phyloP scores from a whole-genome alignment of 2,797 vertebrate genomes.

The Helarctos malayanus region DNA sequence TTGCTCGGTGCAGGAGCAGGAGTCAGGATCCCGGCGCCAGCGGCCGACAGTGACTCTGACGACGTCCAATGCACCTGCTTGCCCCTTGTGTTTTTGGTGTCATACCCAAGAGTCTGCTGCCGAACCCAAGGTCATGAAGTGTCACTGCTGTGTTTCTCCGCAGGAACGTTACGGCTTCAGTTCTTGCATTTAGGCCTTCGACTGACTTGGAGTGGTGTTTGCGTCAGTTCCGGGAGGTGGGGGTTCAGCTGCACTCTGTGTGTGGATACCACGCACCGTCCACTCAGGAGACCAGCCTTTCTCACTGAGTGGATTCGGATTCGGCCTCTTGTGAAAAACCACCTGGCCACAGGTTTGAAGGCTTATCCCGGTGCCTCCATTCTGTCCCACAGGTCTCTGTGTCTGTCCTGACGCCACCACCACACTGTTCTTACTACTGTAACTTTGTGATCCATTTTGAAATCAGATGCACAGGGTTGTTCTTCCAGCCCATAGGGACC shows the following conservation, averaged over 20 bases:
- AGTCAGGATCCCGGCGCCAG: background rate
- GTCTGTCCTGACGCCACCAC: background rate
- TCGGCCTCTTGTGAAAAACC: background rate
- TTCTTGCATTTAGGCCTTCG: background rate
- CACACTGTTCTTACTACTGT: background rate
- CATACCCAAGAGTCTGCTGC: background rate
- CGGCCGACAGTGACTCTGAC: rapidly evolving
- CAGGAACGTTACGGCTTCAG: background rate
- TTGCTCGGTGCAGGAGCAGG: rapidly evolving
- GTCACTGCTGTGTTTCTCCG: background rate
- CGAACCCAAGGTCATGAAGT: background rate
- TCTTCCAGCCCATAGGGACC: background rate
- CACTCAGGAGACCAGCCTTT: background rate
- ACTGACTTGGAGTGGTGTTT: rapidly evolving
- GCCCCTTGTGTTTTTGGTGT: background rate
- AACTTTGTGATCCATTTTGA: background rate
- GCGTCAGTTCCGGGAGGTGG: background rate
- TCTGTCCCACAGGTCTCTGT: rapidly evolving
- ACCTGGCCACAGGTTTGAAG: background rate
- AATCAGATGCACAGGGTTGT: background rate
- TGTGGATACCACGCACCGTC: background rate
- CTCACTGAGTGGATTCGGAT: background rate
- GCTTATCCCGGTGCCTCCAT: background rate
- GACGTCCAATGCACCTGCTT: rapidly evolving
- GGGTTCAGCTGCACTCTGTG: no score